These are phyloP conservation scores for Drosophila aff. DNA, from an alignment of 1,140 invertebrate genomes.

Conservation along the genomic window DNA sequence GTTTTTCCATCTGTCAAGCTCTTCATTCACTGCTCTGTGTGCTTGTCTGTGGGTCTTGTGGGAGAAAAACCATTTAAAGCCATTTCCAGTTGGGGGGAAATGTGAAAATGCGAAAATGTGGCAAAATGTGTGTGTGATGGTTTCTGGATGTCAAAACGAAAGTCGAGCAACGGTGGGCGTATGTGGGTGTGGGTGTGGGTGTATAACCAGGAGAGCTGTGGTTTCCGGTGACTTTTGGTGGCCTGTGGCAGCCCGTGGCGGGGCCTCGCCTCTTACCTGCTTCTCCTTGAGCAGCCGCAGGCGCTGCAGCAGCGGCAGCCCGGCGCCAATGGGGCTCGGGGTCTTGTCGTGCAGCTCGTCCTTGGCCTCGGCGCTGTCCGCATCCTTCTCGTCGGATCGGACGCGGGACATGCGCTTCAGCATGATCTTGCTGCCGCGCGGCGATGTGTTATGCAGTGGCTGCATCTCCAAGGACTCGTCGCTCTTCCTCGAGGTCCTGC, in stretches of 20 bases:
- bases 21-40: constrained; percentile 53
- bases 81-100: constrained; percentile 23
- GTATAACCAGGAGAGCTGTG: constrained; percentile 30
- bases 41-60: constrained; percentile 41
- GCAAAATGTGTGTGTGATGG: constrained; percentile 7
- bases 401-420: constrained; percentile 90
- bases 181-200: background rate
- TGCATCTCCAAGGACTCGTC: constrained; percentile 89
- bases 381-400: constrained; percentile 88
- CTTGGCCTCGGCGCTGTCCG: constrained; percentile 86
- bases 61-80: constrained; percentile 68
- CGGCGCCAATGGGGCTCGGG: constrained; percentile 90
- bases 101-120: constrained; percentile 5
- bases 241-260: constrained; percentile 1
- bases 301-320: constrained; percentile 91
- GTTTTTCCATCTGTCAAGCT: constrained; percentile 50
- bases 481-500: constrained; percentile 85
- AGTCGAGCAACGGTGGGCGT: constrained; percentile 25
- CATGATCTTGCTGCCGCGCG: constrained; percentile 86
- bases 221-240: constrained; percentile 26
- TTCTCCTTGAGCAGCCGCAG: constrained; percentile 93
- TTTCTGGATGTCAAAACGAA: constrained; percentile 18
- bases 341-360: constrained; percentile 87
- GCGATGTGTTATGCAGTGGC: constrained; percentile 86
- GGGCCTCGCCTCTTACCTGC: constrained; percentile 87